A percentile compares a stretch with the other conserved stretches of the same genome.
phyloP scores from a whole-genome alignment of 92 coral and sea anemone genomes.

The Zoanthus sociatus region DNA sequence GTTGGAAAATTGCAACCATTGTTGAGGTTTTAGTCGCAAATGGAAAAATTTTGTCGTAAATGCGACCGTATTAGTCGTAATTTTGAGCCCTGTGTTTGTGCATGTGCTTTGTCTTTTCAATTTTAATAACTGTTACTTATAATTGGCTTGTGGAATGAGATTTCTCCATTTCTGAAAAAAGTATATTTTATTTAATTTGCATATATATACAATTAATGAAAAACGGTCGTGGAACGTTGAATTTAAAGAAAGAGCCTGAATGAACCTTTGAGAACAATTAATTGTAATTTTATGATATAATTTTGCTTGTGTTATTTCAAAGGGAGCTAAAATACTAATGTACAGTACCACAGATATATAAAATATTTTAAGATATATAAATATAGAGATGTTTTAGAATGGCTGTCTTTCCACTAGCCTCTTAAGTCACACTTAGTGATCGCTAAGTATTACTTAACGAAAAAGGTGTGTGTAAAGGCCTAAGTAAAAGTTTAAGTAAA shows the following conservation, averaged over 20 bases:
- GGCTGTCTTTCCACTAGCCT: background rate
- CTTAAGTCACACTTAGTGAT: background rate
- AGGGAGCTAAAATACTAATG: background rate
- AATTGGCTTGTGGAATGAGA: conserved; percentile 4
- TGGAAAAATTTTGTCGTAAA: too few relatives aligned
- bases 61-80: too few relatives aligned
- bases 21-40: too few relatives aligned
- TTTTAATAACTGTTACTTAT: background rate
- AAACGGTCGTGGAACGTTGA: background rate
- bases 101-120: background rate
- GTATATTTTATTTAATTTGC: background rate
- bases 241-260: background rate
- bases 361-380: too few relatives aligned
- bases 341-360: conserved; percentile 1
- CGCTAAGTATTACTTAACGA: too few relatives aligned
- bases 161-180: background rate
- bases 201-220: background rate
- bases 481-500: too few relatives aligned
- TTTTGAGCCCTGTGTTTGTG: too few relatives aligned
- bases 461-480: too few relatives aligned
- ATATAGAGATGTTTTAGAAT: background rate
- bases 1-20: too few relatives aligned
- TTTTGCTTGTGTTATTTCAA: background rate
- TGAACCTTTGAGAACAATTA: conserved; percentile 3
- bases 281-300: background rate